Base-by-base conservation (phyloP, 2,888 invertebrate species). In the Eurytoma californica region DNA sequence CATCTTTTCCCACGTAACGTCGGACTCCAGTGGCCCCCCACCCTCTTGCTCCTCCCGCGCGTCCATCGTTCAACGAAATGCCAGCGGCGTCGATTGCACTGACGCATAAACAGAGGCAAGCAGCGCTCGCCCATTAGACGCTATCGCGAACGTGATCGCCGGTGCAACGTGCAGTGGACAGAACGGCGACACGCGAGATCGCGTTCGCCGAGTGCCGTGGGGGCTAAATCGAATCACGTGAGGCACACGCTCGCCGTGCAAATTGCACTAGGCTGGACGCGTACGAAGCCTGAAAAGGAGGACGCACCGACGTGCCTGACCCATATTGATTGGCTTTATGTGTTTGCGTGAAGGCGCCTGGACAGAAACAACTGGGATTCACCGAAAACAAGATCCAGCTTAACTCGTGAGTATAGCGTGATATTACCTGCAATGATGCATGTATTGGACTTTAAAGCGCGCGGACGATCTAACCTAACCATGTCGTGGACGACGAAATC, bases 381-480 rank as follows among this genome's bases (percentile, higher is more conserved):
- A 24, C 53, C 12, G 53, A 30, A 18, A 14, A 3, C 4, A 39
- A 24, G 30, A 18, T 61, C 28, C 14, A 72, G n/a, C 14, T 49
- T 9, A 16, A 16, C 49, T 16, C 16, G 74, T 65, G 57, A 67
- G 74, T 67, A 49, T 39, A 30, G 4, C 4, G 39, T 7, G 39
- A 39, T 39, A 30, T 30, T 4, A 30, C 30, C 30, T 30, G 3
- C 3, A 12, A 51, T 24, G 12, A 28, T 30, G 39, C 47, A 20
- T 1, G 53, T 39, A 61, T 18, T 4, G 13, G 28, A 39, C 18
- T 61, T 12, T 5, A 30, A 72, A 16, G 18, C 9, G 20, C 30
- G 14, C 9, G 9, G 5, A n/a, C n/a, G 20, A 47, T 74, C 74
- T 79, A 74, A 79, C 70, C 70, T 74, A 74, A 14, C 20, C 51